Evolutionary conservation across 2,797 vertebrate genomes (phyloP), one percentile per base, ranked within the genome.

Genomic region (Macroramphosus scolopax): DNA sequence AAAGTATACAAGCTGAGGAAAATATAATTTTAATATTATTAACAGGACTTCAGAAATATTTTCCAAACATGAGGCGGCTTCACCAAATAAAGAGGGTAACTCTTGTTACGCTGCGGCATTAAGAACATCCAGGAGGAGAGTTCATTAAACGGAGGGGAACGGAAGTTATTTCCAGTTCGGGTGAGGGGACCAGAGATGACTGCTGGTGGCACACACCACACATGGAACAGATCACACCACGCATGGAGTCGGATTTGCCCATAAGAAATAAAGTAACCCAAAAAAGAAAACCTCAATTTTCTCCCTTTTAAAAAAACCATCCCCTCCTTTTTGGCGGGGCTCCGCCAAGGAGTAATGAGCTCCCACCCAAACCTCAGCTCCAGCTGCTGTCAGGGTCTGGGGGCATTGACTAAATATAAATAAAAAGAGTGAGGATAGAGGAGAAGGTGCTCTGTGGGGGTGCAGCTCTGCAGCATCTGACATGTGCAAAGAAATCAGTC

Each of bases 281-380:
- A 87, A 75, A 85, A 82, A 72, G 64, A 87, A 82, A 87, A 84
- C 84, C 78, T 84, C 80, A 82, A 78, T 83, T 88, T 81, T 82
- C 80, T 79, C 78, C 79, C 66, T 82, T 82, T 68, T 80, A 84
- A 84, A n/a, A n/a, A n/a, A 86, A 81, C 47, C 72, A 67, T 65
- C 63, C 77, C 49, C 29, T n/a, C 58, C 60, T 44, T 80, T 75
- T 77, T 84, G 86, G 81, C 74, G 50, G 63, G 43, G 50, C 73
- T 81, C 83, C 80, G 67, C 77, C 69, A 77, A 68, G 51, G 71
- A 78, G 78, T 86, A 87, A 87, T 87, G 84, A 87, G 82, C 79
- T 80, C 75, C 77, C 73, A 77, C 82, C 83, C 83, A 81, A 84
- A 82, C 86, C 78, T 86, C 84, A 80, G 70, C 62, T 72, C 67